A percentile compares a stretch with the other conserved stretches of the same genome.
phyloP scores from a whole-genome alignment of 2,797 vertebrate genomes.

The Thamnophis elegans region DNA sequence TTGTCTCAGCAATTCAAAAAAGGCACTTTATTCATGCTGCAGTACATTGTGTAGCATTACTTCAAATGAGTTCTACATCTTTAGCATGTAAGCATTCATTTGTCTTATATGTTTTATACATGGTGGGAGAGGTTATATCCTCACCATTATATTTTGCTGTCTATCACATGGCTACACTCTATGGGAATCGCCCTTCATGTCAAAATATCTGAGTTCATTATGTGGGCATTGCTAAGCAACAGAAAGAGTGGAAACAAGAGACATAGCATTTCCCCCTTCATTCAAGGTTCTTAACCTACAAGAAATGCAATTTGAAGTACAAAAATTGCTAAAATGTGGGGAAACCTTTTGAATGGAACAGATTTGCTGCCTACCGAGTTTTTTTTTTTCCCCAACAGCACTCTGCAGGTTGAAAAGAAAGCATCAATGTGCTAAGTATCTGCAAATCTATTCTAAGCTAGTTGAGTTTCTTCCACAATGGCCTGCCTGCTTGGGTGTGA shows the following conservation, averaged over 20 bases:
- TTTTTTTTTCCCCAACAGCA: neutral
- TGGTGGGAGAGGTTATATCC: neutral
- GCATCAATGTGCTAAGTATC: neutral
- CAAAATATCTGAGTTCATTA: neutral
- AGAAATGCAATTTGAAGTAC: neutral
- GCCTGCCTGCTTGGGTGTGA: neutral
- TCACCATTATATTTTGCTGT: neutral
- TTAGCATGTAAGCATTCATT: neutral
- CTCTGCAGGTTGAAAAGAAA: neutral
- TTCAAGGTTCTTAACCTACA: neutral
- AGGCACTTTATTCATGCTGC: neutral
- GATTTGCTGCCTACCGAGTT: neutral
- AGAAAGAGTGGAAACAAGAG: neutral
- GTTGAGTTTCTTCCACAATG: neutral
- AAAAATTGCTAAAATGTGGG: neutral
- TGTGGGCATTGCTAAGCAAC: neutral
- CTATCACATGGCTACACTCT: neutral
- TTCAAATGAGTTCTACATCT: neutral
- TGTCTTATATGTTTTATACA: neutral
- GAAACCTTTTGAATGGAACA: neutral
- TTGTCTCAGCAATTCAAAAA: neutral
- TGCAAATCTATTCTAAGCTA: neutral
- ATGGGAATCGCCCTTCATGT: neutral
- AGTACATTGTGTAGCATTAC: neutral
- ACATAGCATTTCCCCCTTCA: neutral